Evolutionary conservation across 2,888 invertebrate species (phyloP).

Genomic region (Drosophila anomalata): DNA sequence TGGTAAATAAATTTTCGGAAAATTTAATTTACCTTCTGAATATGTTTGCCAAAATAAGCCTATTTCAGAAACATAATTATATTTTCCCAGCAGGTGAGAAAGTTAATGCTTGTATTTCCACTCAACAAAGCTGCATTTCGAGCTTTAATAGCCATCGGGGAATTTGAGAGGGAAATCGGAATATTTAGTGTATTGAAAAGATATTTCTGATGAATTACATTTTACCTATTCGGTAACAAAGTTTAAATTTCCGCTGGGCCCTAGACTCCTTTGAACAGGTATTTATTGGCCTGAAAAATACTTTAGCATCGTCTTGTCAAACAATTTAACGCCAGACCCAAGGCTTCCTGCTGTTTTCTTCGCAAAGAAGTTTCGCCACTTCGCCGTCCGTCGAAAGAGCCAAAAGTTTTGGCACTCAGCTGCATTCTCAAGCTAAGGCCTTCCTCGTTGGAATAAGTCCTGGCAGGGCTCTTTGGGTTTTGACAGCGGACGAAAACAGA

Average conservation of each 20-base stretch:
- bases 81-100: constrained; percentile 15
- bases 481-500: constrained; percentile 9
- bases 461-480: constrained; percentile 21
- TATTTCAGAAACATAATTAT: constrained; percentile 23
- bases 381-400: constrained; percentile 22
- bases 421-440: constrained; percentile 26
- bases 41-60: constrained; percentile 20
- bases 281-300: constrained; percentile 22
- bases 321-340: not conserved
- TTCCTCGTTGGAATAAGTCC: constrained; percentile 11
- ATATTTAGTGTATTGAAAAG: not conserved
- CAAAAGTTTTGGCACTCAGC: constrained; percentile 46
- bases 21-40: constrained; percentile 21
- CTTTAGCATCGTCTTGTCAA: constrained; percentile 12
- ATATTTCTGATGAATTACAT: not conserved
- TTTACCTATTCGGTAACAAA: not conserved
- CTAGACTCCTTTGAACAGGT: not conserved
- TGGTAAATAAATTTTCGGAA: constrained; percentile 2
- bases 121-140: not conserved
- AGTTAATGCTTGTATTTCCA: constrained; percentile 13
- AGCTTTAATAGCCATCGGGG: not conserved
- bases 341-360: not conserved
- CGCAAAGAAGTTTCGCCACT: constrained; percentile 17
- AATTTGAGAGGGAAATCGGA: not conserved
- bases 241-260: not conserved